phyloP scores from a whole-genome alignment of 2,888 invertebrate genomes.

The Drosophila anomalata region DNA sequence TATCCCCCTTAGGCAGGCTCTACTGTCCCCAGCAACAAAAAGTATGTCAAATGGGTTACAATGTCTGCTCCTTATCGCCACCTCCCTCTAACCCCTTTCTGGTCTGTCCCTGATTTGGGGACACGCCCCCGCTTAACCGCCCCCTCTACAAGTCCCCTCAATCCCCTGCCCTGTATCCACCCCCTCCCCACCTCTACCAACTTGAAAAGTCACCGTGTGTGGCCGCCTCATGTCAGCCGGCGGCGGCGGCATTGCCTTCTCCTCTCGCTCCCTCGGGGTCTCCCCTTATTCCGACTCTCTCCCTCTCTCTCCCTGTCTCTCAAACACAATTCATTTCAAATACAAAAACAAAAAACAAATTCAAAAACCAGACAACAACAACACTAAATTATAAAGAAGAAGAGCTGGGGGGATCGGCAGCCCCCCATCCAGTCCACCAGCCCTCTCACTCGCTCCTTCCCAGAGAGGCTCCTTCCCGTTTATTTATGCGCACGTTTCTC shows the following conservation, averaged over 20 bases:
- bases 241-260: slow-evolving; percentile 36
- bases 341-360: slow-evolving; percentile 5
- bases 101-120: not conserved
- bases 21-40: slow-evolving; percentile 9
- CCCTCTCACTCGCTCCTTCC: slow-evolving; percentile 10
- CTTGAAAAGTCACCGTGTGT: slow-evolving; percentile 55
- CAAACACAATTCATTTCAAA: slow-evolving; percentile 31
- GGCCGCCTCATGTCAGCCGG: slow-evolving; percentile 66
- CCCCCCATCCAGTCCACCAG: slow-evolving; percentile 4
- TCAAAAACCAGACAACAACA: slow-evolving; percentile 37
- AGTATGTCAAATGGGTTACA: slow-evolving; percentile 15
- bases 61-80: slow-evolving; percentile 10
- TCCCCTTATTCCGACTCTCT: not conserved
- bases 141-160: not conserved
- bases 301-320: not conserved
- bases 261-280: slow-evolving; percentile 1
- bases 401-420: not conserved
- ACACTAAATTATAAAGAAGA: slow-evolving; percentile 35
- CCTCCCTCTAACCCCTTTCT: not conserved
- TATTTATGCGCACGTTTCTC: slow-evolving; percentile 72
- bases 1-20: not conserved
- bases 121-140: slow-evolving; percentile 10
- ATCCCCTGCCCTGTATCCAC: not conserved
- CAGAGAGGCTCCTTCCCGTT: slow-evolving; percentile 47
- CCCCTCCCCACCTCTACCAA: slow-evolving; percentile 6